phyloP scores from a whole-genome alignment of 2,113 vertebrate genomes.

The Paracanthobrama guichenoti region DNA sequence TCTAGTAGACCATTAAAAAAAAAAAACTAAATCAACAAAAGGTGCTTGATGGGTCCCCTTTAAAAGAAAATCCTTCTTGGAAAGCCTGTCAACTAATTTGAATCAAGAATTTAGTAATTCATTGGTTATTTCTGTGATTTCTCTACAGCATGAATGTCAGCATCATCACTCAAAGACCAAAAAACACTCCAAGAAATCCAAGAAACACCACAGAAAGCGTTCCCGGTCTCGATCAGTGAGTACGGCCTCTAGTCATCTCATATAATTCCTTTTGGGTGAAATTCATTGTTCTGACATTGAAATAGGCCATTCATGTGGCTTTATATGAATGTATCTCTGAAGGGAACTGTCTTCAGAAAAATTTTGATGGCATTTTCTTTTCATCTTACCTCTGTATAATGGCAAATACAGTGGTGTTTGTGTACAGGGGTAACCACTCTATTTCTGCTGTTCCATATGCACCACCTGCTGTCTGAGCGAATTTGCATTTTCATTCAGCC shows the following conservation, averaged over 20 bases:
- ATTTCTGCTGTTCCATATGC: background rate
- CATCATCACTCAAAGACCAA: constrained; percentile 99
- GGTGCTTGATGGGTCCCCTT: background rate
- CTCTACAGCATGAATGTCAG: constrained; percentile 90
- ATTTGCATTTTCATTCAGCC: background rate
- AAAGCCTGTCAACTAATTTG: background rate
- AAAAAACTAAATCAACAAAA: too few relatives aligned
- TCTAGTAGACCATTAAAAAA: too few relatives aligned
- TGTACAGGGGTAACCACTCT: background rate
- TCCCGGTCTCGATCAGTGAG: constrained; percentile 95
- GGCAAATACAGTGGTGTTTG: background rate
- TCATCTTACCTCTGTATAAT: background rate
- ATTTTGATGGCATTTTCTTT: background rate
- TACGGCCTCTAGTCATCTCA: background rate
- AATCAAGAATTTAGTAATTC: background rate
- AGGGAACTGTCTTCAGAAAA: background rate
- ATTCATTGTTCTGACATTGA: background rate
- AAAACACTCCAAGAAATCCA: constrained; percentile 99
- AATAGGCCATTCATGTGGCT: background rate
- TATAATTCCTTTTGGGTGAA: background rate
- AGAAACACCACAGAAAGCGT: constrained; percentile 96
- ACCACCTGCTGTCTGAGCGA: background rate
- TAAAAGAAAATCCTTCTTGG: background rate
- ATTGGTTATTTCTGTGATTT: background rate
- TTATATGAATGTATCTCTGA: background rate